These are phyloP conservation scores for Rattus norvegicus DNA, from an alignment of 2,113 vertebrate species.

Conservation along the genomic window DNA sequence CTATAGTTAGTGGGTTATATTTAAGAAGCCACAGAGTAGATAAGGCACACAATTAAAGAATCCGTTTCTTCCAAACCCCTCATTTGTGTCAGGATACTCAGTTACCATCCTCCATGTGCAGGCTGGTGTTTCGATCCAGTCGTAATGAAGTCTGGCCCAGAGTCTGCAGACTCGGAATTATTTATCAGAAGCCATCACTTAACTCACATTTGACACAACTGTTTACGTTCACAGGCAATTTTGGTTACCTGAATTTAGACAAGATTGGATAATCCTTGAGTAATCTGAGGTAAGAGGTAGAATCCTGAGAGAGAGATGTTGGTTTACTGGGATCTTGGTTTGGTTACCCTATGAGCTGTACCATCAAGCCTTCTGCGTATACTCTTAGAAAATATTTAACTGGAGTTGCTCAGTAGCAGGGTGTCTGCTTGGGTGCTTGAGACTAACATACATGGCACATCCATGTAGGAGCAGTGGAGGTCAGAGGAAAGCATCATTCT, in stretches of 20 bases:
- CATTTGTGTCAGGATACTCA: slow-evolving; percentile 76
- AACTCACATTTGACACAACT: slow-evolving; percentile 65
- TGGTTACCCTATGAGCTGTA: slow-evolving; percentile 5
- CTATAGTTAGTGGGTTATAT: slow-evolving; percentile 79
- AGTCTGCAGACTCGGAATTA: slow-evolving; percentile 72
- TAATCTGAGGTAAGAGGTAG: slow-evolving; percentile 49
- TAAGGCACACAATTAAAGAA: slow-evolving; percentile 78
- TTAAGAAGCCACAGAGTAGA: slow-evolving; percentile 79
- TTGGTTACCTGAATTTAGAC: slow-evolving; percentile 73
- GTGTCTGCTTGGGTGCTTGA: neutral
- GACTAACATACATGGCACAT: neutral
- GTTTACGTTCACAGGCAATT: slow-evolving; percentile 70
- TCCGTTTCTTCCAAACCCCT: slow-evolving; percentile 70
- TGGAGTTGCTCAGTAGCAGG: neutral
- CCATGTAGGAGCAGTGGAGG: neutral
- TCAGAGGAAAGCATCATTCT: neutral
- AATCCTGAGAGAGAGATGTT: slow-evolving; percentile 54
- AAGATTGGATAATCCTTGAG: slow-evolving; percentile 59
- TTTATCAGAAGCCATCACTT: slow-evolving; percentile 71
- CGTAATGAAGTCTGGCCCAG: slow-evolving; percentile 69
- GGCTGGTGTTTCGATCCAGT: slow-evolving; percentile 72
- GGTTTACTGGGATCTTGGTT: slow-evolving; percentile 29
- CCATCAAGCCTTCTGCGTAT: neutral
- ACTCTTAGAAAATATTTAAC: slow-evolving; percentile 21
- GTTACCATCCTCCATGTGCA: slow-evolving; percentile 59